A percentile compares a stretch with the other conserved stretches of the same genome.
These are phyloP conservation scores for Parapristionchus giblindavisi DNA, from an alignment of 2,888 invertebrate species.

Conservation along the genomic window DNA sequence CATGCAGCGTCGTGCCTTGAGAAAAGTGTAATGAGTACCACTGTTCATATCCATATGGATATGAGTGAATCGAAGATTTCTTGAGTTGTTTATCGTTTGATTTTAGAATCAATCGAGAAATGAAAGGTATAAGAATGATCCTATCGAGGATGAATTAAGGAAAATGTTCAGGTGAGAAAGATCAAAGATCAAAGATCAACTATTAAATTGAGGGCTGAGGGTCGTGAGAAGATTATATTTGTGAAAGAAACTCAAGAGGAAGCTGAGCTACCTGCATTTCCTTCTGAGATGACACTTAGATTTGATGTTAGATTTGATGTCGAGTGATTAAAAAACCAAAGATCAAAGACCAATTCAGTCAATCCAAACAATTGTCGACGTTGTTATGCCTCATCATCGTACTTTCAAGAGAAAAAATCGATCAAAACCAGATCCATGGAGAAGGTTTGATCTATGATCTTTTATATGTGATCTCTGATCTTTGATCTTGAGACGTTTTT, in stretches of 20 bases:
- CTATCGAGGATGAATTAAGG: conserved; percentile 2
- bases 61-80: no score
- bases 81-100: no score
- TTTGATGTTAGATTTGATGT: background rate
- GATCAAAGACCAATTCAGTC: conserved; percentile 7
- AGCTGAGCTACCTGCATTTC: background rate
- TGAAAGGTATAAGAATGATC: no score
- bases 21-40: no score
- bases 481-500: background rate
- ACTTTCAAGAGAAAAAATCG: conserved; percentile 24
- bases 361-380: conserved; percentile 13
- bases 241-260: background rate
- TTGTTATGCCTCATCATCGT: conserved; percentile 32
- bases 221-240: conserved; percentile 1
- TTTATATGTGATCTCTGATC: background rate
- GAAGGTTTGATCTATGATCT: conserved; percentile 12
- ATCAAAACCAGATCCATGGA: conserved; percentile 27
- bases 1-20: no score
- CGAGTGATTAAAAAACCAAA: background rate
- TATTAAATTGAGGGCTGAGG: background rate
- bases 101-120: no score
- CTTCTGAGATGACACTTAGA: background rate
- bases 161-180: conserved; percentile 1
- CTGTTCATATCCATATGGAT: no score
- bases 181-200: background rate